phyloP scores from a whole-genome alignment of 2,888 invertebrate genomes.

The Xestobium rufovillosum region DNA sequence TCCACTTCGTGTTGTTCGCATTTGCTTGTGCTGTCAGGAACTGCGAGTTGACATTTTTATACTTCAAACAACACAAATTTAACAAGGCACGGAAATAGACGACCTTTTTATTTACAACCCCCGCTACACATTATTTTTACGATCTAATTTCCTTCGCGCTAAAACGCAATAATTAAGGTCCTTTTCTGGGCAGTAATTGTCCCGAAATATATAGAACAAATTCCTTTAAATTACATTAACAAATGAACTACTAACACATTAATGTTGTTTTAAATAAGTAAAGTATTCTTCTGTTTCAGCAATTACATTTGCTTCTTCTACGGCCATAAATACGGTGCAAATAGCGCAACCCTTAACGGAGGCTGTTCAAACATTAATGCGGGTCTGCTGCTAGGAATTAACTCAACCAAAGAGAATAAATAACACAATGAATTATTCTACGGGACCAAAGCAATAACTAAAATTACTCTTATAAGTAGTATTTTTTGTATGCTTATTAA shows the following conservation, averaged over 20 bases:
- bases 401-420: constrained; percentile 10
- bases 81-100: too few relatives aligned
- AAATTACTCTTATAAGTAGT: not conserved
- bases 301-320: constrained; percentile 10
- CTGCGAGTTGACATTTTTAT: too few relatives aligned
- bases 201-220: too few relatives aligned
- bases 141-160: too few relatives aligned
- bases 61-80: too few relatives aligned
- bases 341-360: constrained; percentile 4
- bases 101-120: too few relatives aligned
- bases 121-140: too few relatives aligned
- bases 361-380: constrained; percentile 11
- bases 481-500: too few relatives aligned
- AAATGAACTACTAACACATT: constrained; percentile 21
- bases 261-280: constrained; percentile 22
- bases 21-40: too few relatives aligned
- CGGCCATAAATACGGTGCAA: constrained; percentile 8
- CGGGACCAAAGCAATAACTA: constrained; percentile 3
- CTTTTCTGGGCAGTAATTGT: too few relatives aligned
- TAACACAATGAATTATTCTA: constrained; percentile 4
- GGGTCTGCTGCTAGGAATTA: constrained; percentile 9
- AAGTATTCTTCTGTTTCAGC: constrained; percentile 20
- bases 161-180: too few relatives aligned
- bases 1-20: too few relatives aligned
- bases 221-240: constrained; percentile 13